Conservation (phyloP, 2,113 vertebrate genomes). For the Rafetus swinhoei region DNA sequence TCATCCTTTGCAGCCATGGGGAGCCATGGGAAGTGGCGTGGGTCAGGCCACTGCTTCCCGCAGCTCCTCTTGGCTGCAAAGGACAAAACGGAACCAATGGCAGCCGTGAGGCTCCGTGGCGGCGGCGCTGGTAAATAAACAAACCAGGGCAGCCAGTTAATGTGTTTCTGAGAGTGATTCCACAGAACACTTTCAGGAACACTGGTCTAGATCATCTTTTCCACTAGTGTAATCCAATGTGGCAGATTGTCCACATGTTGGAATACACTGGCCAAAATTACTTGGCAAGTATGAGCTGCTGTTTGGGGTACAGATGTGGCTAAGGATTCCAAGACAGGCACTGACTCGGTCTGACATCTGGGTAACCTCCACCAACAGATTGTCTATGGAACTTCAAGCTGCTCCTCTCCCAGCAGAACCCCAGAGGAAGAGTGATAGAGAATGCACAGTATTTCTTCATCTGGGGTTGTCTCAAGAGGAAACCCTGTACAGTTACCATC, state of each 20-base stretch:
- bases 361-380: constrained; percentile 45
- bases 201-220: background rate
- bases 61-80: too few species aligned
- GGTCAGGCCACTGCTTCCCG: too few species aligned
- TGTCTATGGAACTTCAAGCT: constrained; percentile 29
- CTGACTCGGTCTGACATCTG: background rate
- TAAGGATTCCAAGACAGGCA: constrained; percentile 11
- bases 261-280: background rate
- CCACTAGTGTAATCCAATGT: background rate
- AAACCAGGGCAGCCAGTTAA: too few species aligned
- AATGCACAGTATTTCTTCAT: background rate
- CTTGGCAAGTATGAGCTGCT: background rate
- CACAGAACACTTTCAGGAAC: too few species aligned
- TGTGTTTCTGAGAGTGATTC: too few species aligned
- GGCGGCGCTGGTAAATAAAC: too few species aligned
- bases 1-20: too few species aligned
- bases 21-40: too few species aligned
- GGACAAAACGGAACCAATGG: too few species aligned
- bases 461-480: background rate
- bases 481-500: background rate
- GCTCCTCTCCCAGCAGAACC: constrained; percentile 3
- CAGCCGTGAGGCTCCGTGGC: too few species aligned
- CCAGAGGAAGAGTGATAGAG: constrained; percentile 27
- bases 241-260: background rate
- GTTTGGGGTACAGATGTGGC: background rate